phyloP scores from a whole-genome alignment of 2,797 vertebrate genomes.

The Mionectes olivaceus region DNA sequence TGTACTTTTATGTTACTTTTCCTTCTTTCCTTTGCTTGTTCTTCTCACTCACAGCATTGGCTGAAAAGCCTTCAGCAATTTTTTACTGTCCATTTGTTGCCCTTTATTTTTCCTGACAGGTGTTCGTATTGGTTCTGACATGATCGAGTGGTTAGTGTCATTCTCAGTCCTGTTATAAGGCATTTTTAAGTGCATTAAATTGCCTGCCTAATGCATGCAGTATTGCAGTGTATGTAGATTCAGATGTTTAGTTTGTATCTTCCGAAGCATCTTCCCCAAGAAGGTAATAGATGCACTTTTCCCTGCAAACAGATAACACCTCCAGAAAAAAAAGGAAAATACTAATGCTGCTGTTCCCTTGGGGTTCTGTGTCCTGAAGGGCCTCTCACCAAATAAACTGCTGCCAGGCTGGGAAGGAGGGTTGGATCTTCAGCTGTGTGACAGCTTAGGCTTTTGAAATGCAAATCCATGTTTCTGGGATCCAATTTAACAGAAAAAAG shows the following conservation, averaged over 20 bases:
- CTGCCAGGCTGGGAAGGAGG: background rate
- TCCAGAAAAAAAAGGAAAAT: background rate
- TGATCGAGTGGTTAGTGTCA: background rate
- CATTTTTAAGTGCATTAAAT: background rate
- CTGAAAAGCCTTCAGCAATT: background rate
- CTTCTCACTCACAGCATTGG: background rate
- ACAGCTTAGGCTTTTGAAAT: conserved; percentile 17
- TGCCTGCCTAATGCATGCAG: background rate
- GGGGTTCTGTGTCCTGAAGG: background rate
- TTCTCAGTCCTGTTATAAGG: background rate
- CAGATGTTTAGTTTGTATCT: background rate
- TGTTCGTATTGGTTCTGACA: background rate
- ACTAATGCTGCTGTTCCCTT: background rate
- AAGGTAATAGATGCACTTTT: background rate
- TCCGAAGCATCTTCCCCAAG: background rate
- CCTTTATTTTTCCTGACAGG: background rate
- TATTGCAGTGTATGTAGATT: background rate
- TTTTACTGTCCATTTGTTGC: background rate
- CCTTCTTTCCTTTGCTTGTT: background rate
- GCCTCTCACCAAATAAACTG: background rate
- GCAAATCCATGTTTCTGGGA: background rate
- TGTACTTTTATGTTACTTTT: background rate
- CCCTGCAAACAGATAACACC: background rate
- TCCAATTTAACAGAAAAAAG: background rate
- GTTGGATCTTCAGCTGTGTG: background rate